A percentile compares a stretch with the other conserved stretches of the same genome.
These are phyloP conservation scores for Phoebastria nigripes DNA, from an alignment of 2,797 vertebrate species.

Conservation along the genomic window DNA sequence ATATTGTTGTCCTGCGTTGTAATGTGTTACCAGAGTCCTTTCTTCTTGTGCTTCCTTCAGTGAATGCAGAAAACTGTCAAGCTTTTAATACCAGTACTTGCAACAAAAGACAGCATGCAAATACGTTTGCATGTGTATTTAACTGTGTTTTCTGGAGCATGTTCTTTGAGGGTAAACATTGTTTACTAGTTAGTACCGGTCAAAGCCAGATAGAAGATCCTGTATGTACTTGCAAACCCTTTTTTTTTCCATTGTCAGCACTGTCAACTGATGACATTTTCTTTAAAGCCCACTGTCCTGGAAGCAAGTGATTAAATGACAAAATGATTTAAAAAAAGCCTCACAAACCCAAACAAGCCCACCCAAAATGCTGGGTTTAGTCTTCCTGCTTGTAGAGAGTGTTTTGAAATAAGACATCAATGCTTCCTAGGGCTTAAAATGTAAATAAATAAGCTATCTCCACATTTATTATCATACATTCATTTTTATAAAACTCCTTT, in stretches of 20 bases:
- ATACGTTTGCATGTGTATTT: neutral
- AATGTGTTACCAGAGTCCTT: neutral
- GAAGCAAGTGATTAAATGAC: neutral
- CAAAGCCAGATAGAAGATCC: neutral
- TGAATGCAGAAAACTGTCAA: neutral
- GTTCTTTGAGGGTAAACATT: neutral
- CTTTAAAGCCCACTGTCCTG: neutral
- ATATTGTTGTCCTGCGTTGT: neutral
- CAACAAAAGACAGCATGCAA: neutral
- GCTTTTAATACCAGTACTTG: neutral
- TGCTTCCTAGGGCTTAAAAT: neutral
- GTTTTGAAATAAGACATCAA: neutral
- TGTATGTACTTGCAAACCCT: neutral
- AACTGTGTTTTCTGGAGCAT: neutral
- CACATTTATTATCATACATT: neutral
- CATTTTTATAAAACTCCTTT: neutral
- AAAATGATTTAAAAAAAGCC: neutral
- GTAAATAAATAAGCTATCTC: constrained; percentile 10
- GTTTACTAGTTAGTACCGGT: neutral
- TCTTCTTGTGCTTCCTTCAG: neutral
- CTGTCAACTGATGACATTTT: neutral
- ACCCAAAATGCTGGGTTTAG: constrained; percentile 6
- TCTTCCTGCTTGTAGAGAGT: neutral
- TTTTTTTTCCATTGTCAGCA: neutral
- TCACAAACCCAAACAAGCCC: neutral